A percentile compares a stretch with the other conserved stretches of the same genome.
These are phyloP conservation scores for Bombus affinis DNA, from an alignment of 1,140 invertebrate genomes.

Conservation along the genomic window DNA sequence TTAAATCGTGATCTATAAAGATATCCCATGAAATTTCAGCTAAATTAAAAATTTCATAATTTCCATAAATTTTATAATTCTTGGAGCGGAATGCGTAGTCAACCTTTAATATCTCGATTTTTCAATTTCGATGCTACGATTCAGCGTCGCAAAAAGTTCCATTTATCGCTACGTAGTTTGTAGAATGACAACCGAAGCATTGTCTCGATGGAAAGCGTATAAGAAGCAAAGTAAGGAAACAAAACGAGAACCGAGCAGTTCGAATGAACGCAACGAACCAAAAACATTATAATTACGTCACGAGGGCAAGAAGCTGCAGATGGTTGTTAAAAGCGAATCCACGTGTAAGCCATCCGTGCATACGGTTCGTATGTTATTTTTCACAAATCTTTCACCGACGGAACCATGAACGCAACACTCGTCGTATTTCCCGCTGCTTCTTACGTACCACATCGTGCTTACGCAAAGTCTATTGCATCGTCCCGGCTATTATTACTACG, in stretches of 20 bases:
- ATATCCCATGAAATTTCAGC: background rate
- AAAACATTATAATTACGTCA: conserved; percentile 43
- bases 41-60: background rate
- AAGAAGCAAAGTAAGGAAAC: conserved; percentile 2
- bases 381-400: conserved; percentile 10
- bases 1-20: background rate
- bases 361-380: conserved; percentile 7
- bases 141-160: background rate
- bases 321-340: conserved; percentile 17
- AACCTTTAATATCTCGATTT: no score
- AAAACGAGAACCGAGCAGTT: conserved; percentile 1
- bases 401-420: conserved; percentile 14
- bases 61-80: no score
- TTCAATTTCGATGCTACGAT: no score
- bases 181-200: background rate
- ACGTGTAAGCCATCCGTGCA: conserved; percentile 23
- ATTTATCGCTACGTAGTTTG: background rate
- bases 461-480: conserved; percentile 31
- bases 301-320: conserved; percentile 17
- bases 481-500: conserved; percentile 58
- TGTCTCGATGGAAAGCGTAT: background rate
- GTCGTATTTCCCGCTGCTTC: conserved; percentile 24
- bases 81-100: no score
- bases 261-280: background rate
- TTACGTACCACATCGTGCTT: conserved; percentile 6